These are phyloP conservation scores for Drosophila tani DNA, from an alignment of 1,140 invertebrate genomes.

Conservation along the genomic window DNA sequence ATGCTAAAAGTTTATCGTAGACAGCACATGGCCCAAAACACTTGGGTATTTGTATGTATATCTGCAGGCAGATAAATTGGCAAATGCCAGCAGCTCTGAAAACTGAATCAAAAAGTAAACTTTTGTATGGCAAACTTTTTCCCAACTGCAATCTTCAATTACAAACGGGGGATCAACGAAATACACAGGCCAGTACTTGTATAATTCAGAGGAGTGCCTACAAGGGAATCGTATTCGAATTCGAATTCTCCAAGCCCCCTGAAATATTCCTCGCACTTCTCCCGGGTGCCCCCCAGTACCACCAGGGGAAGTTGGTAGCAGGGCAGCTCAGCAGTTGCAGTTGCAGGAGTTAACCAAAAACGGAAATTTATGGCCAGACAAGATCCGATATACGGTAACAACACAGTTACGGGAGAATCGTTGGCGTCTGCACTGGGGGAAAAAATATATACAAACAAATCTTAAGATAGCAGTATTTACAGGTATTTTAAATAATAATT, in stretches of 20 bases:
- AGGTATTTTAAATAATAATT: too few relatives aligned
- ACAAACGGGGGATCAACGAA: constrained; percentile 44
- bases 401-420: background rate
- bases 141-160: constrained; percentile 73
- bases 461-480: too few relatives aligned
- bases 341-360: constrained; percentile 62
- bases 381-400: constrained; percentile 51
- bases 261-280: constrained; percentile 1
- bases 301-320: constrained; percentile 28
- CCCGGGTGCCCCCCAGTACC: background rate
- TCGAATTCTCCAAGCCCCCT: constrained; percentile 26
- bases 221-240: constrained; percentile 15
- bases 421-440: background rate
- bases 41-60: background rate
- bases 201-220: constrained; percentile 9
- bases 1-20: constrained; percentile 46
- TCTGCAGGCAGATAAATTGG: constrained; percentile 38
- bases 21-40: constrained; percentile 17
- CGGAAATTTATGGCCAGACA: constrained; percentile 64
- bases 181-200: constrained; percentile 36
- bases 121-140: constrained; percentile 64
- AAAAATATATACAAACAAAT: background rate
- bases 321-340: constrained; percentile 21
- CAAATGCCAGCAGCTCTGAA: constrained; percentile 34
- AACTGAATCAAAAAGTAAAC: constrained; percentile 69